phyloP scores from a whole-genome alignment of 30 jellyfish, hydroid and myxozoan genomes.

The Aurelia coerulea region DNA sequence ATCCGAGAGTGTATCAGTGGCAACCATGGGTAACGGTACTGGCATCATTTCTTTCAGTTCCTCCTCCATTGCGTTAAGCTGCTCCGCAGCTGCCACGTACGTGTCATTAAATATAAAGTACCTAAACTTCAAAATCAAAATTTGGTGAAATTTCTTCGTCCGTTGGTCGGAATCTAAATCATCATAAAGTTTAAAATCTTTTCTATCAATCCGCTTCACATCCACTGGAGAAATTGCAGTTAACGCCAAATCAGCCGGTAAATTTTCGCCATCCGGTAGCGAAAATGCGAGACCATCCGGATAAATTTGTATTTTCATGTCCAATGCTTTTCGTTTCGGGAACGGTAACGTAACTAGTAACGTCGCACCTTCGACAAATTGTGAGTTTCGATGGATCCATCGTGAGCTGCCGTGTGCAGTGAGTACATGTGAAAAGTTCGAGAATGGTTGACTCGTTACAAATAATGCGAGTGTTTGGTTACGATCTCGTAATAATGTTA shows the following conservation, averaged over 20 bases:
- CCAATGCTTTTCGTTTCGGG: conserved; percentile 96
- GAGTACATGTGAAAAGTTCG: conserved; percentile 81
- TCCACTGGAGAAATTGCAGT: conserved; percentile 90
- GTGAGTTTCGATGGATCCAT: conserved; percentile 92
- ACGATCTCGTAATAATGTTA: conserved; percentile 84
- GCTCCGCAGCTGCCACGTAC: conserved; percentile 96
- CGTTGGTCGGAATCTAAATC: conserved; percentile 49
- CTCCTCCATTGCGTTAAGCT: conserved; percentile 83
- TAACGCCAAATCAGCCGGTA: conserved; percentile 91
- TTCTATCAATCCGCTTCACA: conserved; percentile 57
- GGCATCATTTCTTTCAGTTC: conserved; percentile 94
- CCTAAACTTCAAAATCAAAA: conserved; percentile 72
- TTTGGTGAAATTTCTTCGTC: conserved; percentile 59
- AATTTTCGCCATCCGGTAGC: conserved; percentile 93
- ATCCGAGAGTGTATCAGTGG: conserved; percentile 17
- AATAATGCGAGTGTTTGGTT: conserved; percentile 93
- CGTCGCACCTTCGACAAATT: conserved; percentile 87
- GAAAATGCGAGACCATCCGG: conserved; percentile 89
- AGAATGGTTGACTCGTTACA: conserved; percentile 67
- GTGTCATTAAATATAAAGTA: conserved; percentile 90
- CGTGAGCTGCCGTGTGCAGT: conserved; percentile 97
- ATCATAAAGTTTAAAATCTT: conserved; percentile 24
- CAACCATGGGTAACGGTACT: conserved; percentile 25
- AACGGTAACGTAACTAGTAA: conserved; percentile 90
- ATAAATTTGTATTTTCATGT: conserved; percentile 84